Percentiles rank a stretch among this genome's conserved stretches.
Conservation (phyloP, 2,113 vertebrate species). For the Chaetorhynchus papuensis region DNA sequence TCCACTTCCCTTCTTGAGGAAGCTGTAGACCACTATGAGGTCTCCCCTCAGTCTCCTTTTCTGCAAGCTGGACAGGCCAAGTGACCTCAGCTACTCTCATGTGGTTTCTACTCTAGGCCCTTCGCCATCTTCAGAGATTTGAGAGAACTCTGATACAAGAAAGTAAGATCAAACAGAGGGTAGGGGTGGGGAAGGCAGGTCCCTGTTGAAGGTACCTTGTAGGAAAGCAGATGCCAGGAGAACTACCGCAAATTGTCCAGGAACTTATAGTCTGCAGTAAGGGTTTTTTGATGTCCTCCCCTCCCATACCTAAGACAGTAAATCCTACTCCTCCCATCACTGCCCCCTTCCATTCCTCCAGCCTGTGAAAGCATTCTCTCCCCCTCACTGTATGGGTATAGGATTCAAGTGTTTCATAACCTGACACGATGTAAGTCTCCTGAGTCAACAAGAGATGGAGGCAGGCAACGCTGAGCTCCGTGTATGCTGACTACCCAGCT, state of each 20-base stretch:
- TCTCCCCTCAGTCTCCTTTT: not conserved
- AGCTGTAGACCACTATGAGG: not conserved
- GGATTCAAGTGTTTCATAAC: not conserved
- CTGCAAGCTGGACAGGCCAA: not conserved
- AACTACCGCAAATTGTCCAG: not conserved
- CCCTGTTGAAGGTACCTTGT: not conserved
- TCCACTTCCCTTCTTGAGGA: not conserved
- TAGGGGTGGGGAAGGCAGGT: not conserved
- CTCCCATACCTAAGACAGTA: not conserved
- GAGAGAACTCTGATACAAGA: not conserved
- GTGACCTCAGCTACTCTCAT: not conserved
- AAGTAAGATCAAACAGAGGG: not conserved
- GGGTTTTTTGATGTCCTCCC: not conserved
- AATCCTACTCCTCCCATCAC: not conserved
- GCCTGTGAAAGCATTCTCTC: not conserved
- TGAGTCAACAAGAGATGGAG: not conserved
- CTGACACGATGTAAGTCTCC: not conserved
- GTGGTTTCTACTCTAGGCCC: not conserved
- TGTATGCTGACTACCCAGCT: not conserved
- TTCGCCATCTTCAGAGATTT: not conserved
- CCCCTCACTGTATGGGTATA: not conserved
- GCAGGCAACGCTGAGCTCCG: accelerated
- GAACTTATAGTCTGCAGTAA: accelerated
- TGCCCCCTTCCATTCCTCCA: not conserved
- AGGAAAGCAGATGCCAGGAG: not conserved